phyloP scores from a whole-genome alignment of 2,888 invertebrate species.

The Macropis europaea region DNA sequence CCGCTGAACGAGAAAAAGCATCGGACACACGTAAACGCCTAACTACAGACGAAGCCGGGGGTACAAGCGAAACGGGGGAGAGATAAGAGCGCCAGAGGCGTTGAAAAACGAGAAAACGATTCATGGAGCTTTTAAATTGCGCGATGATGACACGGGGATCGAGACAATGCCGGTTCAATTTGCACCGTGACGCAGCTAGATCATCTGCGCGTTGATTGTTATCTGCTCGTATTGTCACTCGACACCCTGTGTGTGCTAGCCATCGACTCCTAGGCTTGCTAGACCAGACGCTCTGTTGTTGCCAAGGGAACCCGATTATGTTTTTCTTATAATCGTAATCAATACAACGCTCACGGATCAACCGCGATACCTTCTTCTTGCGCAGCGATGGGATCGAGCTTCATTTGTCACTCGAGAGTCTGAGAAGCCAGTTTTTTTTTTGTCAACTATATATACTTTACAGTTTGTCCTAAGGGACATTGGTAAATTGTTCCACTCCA shows the following conservation, averaged over 20 bases:
- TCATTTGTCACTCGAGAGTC: background rate
- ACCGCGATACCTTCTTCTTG: constrained; percentile 14
- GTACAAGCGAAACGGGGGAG: background rate
- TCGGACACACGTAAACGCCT: background rate
- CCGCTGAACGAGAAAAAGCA: background rate
- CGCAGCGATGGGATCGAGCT: no score
- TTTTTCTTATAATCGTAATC: constrained; percentile 43
- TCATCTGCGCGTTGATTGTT: constrained; percentile 34
- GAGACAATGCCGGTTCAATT: constrained; percentile 3
- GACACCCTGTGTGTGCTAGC: constrained; percentile 33
- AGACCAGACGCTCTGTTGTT: constrained; percentile 49
- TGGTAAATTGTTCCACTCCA: no score
- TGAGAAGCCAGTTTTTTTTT: no score
- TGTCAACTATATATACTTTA: no score
- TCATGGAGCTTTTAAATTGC: background rate
- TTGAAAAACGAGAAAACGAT: background rate
- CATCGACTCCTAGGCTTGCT: constrained; percentile 46
- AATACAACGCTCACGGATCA: constrained; percentile 3
- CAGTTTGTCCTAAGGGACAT: no score
- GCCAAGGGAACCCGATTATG: constrained; percentile 52
- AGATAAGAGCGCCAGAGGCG: no score
- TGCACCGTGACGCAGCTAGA: constrained; percentile 22
- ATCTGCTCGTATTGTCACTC: constrained; percentile 44
- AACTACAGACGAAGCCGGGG: no score
- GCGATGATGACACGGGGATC: constrained; percentile 1